Conservation (phyloP, 2,888 invertebrate species). For the Norana najaformis region DNA sequence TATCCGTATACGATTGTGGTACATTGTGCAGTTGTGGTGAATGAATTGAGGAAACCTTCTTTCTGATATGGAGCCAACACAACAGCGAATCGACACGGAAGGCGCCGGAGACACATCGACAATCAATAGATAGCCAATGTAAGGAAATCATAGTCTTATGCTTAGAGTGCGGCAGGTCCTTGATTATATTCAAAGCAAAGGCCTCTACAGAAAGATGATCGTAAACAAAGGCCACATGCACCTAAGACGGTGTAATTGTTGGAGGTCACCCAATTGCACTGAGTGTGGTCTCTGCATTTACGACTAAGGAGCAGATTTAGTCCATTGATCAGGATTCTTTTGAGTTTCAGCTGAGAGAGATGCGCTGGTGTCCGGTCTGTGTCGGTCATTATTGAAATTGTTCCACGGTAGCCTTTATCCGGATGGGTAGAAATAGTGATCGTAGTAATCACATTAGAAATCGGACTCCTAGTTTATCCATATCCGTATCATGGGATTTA, state of each 20-base stretch:
- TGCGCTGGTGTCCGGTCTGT: not conserved
- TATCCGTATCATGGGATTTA: not conserved
- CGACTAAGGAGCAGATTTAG: not conserved
- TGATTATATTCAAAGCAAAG: not conserved
- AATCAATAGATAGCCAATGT: not conserved
- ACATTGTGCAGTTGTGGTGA: not conserved
- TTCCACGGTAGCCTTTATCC: not conserved
- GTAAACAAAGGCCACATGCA: not conserved
- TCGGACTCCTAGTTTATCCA: not conserved
- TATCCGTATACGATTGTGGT: not conserved
- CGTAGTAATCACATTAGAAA: no score
- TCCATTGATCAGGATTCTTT: not conserved
- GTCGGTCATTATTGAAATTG: not conserved
- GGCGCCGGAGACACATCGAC: not conserved
- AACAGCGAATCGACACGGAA: not conserved
- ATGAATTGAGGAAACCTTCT: not conserved
- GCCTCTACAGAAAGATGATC: not conserved
- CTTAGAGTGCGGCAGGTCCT: not conserved
- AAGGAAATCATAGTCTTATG: not conserved
- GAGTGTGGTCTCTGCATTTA: not conserved
- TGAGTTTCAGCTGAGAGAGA: not conserved
- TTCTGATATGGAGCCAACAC: not conserved
- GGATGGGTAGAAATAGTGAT: no score
- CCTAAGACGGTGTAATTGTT: not conserved
- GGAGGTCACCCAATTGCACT: not conserved